Percentiles rank a stretch among this genome's conserved stretches.
Evolutionary conservation across 2,113 vertebrate species (phyloP).

Genomic region (Myotis yumanensis): DNA sequence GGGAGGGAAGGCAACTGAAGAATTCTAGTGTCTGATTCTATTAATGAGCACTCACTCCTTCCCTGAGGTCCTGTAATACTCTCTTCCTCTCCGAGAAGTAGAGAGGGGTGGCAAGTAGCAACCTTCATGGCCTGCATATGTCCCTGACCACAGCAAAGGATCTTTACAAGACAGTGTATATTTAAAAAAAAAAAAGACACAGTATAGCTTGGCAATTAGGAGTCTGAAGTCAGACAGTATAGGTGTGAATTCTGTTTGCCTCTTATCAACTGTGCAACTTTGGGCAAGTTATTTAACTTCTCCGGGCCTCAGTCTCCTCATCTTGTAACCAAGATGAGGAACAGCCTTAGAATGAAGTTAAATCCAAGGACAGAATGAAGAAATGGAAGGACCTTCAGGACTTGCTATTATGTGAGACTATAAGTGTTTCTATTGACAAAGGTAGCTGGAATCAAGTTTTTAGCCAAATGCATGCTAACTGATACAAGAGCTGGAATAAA

Average conservation of each 20-base stretch:
- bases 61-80: not conserved
- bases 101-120: rapidly evolving
- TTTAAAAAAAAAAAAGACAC: too few relatives aligned
- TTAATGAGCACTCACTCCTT: not conserved
- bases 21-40: not conserved
- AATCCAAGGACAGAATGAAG: not conserved
- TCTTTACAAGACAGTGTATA: not conserved
- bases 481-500: not conserved
- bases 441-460: not conserved
- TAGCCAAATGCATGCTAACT: not conserved
- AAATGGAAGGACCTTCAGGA: not conserved
- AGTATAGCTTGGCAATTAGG: too few relatives aligned
- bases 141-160: not conserved
- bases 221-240: too few relatives aligned
- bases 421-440: not conserved
- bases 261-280: not conserved
- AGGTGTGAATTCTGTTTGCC: not conserved
- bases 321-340: not conserved
- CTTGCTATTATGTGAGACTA: not conserved
- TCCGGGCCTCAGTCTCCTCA: not conserved
- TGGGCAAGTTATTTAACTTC: not conserved
- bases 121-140: not conserved
- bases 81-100: not conserved
- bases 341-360: not conserved
- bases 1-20: not conserved